Conservation (phyloP, 2,797 vertebrate species). For the Podarcis lilfordi region DNA sequence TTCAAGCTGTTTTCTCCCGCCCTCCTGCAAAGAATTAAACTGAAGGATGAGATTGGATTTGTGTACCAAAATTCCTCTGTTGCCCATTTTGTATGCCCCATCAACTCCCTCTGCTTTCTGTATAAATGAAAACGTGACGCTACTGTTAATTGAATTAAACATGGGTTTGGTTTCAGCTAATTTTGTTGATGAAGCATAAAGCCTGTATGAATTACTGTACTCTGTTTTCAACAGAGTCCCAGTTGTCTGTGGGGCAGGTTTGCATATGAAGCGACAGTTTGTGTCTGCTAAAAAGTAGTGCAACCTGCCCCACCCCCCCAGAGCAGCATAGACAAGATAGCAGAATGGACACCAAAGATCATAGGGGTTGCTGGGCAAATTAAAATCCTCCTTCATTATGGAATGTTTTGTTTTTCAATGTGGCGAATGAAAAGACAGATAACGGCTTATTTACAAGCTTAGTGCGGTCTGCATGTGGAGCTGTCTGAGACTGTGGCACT, state of each 20-base stretch:
- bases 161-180: constrained; percentile 17
- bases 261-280: not conserved
- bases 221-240: constrained; percentile 2
- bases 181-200: constrained; percentile 5
- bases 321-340: not conserved
- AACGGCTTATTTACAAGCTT: not conserved
- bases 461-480: no score
- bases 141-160: not conserved
- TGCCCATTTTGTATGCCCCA: not conserved
- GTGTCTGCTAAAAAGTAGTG: not conserved
- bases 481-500: no score
- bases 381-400: not conserved
- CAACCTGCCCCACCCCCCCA: not conserved
- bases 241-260: not conserved
- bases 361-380: not conserved
- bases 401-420: not conserved
- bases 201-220: not conserved
- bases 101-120: not conserved
- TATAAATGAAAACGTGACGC: not conserved
- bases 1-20: not conserved
- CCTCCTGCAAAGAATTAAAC: constrained; percentile 4
- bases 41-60: not conserved
- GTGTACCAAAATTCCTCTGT: constrained; percentile 9
- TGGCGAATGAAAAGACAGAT: not conserved
- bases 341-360: not conserved